Evolutionary conservation across 2,113 vertebrate species (phyloP).

Genomic region (Ammodytes dubius): DNA sequence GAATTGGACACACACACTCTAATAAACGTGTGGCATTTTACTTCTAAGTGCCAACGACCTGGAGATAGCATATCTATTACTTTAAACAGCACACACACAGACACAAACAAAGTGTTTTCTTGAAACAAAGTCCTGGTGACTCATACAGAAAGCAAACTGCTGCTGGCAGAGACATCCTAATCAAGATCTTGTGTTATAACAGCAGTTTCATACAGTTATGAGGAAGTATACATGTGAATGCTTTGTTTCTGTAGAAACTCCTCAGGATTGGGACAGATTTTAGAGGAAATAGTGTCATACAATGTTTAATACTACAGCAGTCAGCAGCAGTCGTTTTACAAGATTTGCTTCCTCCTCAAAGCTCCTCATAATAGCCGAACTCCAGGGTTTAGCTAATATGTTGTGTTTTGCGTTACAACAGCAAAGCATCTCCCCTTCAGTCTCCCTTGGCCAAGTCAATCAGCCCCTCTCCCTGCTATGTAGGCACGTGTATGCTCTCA

Average conservation of each 20-base stretch:
- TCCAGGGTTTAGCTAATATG: too few species aligned
- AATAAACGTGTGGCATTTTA: constrained; percentile 17
- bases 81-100: constrained; percentile 8
- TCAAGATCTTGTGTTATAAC: not conserved
- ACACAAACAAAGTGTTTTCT: not conserved
- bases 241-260: not conserved
- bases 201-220: not conserved
- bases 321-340: constrained; percentile 4
- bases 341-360: not conserved
- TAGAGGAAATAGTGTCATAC: not conserved
- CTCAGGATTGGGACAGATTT: not conserved
- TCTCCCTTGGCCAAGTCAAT: too few species aligned
- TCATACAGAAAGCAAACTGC: not conserved
- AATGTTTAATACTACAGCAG: constrained; percentile 4
- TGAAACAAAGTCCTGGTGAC: constrained; percentile 19
- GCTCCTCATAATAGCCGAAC: not conserved
- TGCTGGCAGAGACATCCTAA: not conserved
- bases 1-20: not conserved
- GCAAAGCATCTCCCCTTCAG: too few species aligned
- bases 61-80: not conserved
- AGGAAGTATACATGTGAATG: not conserved
- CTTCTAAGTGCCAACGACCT: not conserved
- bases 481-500: too few species aligned
- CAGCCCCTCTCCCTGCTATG: too few species aligned
- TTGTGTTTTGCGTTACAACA: too few species aligned